phyloP scores from a whole-genome alignment of 2,113 vertebrate species.

The Tricholaema leucomelas region DNA sequence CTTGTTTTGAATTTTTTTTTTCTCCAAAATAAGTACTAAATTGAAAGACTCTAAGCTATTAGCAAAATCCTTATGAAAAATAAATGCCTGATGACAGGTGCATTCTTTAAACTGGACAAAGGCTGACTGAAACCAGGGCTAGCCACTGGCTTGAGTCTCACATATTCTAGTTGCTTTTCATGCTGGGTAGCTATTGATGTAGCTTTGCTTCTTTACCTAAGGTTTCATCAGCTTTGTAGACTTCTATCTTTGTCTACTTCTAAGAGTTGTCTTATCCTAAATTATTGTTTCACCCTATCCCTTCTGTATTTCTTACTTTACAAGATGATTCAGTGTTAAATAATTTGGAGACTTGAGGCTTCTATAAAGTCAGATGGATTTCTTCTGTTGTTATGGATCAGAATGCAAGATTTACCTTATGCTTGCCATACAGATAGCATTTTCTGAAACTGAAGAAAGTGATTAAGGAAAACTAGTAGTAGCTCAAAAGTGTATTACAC shows the following conservation, averaged over 20 bases:
- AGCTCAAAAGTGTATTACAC: not conserved
- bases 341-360: not conserved
- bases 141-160: not conserved
- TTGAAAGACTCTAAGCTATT: not conserved
- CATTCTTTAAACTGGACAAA: not conserved
- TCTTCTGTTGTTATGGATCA: not conserved
- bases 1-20: not conserved
- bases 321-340: not conserved
- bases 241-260: not conserved
- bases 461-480: not conserved
- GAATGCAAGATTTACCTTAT: not conserved
- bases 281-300: not conserved
- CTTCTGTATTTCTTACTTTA: not conserved
- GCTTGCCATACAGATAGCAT: not conserved
- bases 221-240: not conserved
- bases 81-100: not conserved
- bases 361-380: not conserved
- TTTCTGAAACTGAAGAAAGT: not conserved
- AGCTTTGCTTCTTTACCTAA: not conserved
- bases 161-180: not conserved
- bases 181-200: not conserved
- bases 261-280: not conserved
- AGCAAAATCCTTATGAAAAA: not conserved
- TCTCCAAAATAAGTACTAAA: not conserved
- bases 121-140: slow-evolving; percentile 8